These are phyloP conservation scores for Turdus rufiventris DNA, from an alignment of 2,113 vertebrate genomes.

Conservation along the genomic window DNA sequence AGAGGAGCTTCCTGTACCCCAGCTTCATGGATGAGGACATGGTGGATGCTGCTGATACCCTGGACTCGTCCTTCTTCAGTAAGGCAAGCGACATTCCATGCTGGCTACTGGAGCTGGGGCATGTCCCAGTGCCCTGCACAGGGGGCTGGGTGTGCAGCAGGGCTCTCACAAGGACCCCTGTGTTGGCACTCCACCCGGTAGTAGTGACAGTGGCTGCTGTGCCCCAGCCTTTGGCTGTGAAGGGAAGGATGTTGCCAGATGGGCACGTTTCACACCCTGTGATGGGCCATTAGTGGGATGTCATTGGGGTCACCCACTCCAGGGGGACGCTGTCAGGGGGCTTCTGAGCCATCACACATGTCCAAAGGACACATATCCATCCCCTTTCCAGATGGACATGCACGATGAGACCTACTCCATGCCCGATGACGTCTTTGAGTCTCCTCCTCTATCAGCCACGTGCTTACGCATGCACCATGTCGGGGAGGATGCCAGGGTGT, in stretches of 20 bases:
- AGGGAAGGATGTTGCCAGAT: fast-evolving
- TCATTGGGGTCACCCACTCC: not conserved
- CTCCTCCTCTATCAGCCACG: conserved; percentile 84
- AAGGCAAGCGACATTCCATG: conserved; percentile 79
- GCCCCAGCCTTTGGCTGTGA: not conserved
- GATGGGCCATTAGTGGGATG: not conserved
- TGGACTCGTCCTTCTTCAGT: conserved; percentile 91
- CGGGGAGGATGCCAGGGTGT: conserved; percentile 53
- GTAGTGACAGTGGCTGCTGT: not conserved
- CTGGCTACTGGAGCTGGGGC: not conserved
- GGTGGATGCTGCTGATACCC: conserved; percentile 80
- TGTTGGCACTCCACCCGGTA: not conserved
- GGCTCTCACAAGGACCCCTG: not conserved
- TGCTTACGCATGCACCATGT: conserved; percentile 52
- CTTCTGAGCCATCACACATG: not conserved
- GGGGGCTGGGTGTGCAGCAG: not conserved
- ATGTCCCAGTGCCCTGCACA: fast-evolving
- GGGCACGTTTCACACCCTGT: fast-evolving
- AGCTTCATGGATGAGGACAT: conserved; percentile 91
- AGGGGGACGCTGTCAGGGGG: not conserved
- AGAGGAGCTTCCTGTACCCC: conserved; percentile 84
- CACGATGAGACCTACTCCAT: conserved; percentile 88
- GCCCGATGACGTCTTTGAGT: conserved; percentile 95
- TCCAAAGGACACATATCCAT: fast-evolving
- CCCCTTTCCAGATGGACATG: conserved; percentile 72